phyloP scores from a whole-genome alignment of 2,113 vertebrate species.

The Paratilapia polleni region DNA sequence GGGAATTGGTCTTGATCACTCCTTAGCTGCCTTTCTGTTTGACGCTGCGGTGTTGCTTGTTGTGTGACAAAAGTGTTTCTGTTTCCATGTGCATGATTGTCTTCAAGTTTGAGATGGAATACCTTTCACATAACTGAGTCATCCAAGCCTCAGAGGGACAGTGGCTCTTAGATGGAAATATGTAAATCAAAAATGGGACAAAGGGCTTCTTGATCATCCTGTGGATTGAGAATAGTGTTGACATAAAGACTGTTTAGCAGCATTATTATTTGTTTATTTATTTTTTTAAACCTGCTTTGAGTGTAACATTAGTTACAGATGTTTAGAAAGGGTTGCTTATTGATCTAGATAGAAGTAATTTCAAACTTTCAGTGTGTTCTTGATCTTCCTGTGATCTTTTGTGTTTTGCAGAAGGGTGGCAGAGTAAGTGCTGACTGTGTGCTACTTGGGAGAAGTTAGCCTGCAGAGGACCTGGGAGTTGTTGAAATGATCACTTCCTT shows the following conservation, averaged over 20 bases:
- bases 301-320: background rate
- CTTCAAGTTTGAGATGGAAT: background rate
- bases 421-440: background rate
- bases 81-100: background rate
- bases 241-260: too few relatives aligned
- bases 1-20: background rate
- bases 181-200: background rate
- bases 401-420: conserved; percentile 41
- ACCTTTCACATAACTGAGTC: background rate
- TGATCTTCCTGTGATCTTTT: background rate
- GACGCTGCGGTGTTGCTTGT: background rate
- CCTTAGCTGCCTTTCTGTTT: background rate
- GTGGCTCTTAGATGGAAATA: background rate
- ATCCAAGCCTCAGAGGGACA: conserved; percentile 4
- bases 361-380: background rate
- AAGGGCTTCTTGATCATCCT: conserved; percentile 14
- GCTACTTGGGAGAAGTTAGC: background rate
- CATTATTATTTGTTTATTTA: too few relatives aligned
- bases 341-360: background rate
- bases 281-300: background rate
- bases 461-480: conserved; percentile 7
- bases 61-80: conserved; percentile 3
- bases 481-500: conserved; percentile 12
- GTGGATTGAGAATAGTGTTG: background rate
- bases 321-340: background rate